These are phyloP conservation scores for Nettapus auritus DNA, from an alignment of 2,113 vertebrate genomes.

Conservation along the genomic window DNA sequence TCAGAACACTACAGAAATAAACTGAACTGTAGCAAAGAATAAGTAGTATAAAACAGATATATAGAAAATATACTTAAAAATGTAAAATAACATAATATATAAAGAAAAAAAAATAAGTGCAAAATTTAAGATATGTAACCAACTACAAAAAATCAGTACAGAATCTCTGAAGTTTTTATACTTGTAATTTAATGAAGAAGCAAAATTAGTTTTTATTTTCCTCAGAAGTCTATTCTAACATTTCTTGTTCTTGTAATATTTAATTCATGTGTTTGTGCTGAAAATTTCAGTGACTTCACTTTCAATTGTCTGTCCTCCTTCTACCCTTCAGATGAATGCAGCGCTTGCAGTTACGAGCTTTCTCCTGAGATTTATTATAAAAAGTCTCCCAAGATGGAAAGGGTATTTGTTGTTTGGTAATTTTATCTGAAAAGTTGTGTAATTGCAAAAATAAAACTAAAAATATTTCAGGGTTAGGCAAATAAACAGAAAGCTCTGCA, in stretches of 20 bases:
- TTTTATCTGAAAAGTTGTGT: conserved; percentile 42
- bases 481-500: neutral
- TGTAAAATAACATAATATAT: neutral
- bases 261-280: conserved; percentile 67
- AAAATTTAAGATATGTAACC: conserved; percentile 9
- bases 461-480: neutral
- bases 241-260: conserved; percentile 68
- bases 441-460: conserved; percentile 59
- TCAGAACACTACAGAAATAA: neutral
- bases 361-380: conserved; percentile 66
- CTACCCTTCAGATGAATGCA: conserved; percentile 46
- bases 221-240: conserved; percentile 34
- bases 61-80: neutral
- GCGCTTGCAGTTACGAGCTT: conserved; percentile 38
- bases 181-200: conserved; percentile 60
- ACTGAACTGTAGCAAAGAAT: neutral
- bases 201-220: conserved; percentile 27
- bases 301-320: conserved; percentile 66
- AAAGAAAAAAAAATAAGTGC: neutral
- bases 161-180: conserved; percentile 47
- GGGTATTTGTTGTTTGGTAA: conserved; percentile 28
- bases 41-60: neutral
- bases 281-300: conserved; percentile 67
- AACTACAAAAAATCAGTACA: conserved; percentile 8
- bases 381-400: conserved; percentile 59